Evolutionary conservation across 2,797 vertebrate genomes (phyloP).

Genomic region (Mycteria americana): DNA sequence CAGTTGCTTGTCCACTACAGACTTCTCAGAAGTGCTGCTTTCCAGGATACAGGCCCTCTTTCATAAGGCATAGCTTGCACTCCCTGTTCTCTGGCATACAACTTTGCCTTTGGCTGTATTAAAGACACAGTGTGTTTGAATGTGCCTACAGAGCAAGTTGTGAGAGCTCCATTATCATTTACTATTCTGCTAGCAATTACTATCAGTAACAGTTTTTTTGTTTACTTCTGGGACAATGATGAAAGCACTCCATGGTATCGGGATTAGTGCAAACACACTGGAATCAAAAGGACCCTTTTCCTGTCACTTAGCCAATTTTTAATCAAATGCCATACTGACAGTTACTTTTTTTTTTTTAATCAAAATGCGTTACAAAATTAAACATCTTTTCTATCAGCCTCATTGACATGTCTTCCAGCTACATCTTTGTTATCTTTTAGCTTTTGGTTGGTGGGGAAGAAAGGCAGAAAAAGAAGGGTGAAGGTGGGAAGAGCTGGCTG

Average conservation of each 20-base stretch:
- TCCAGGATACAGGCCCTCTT: constrained; percentile 38
- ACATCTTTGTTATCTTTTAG: neutral
- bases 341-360: neutral
- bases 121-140: neutral
- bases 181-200: constrained; percentile 2
- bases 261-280: neutral
- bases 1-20: neutral
- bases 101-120: neutral
- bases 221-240: neutral
- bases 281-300: neutral
- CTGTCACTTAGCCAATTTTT: neutral
- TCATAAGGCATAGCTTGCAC: constrained; percentile 6
- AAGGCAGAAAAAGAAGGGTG: neutral
- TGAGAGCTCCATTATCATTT: neutral
- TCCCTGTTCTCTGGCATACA: neutral
- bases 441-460: neutral
- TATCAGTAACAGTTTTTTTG: constrained; percentile 1
- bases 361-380: neutral
- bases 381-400: neutral
- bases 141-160: neutral
- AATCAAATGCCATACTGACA: neutral
- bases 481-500: neutral
- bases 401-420: accelerated
- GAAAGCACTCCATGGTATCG: neutral
- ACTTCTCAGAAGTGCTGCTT: neutral